Evolutionary conservation across 2,888 invertebrate genomes (phyloP).

Genomic region (Agonopterix subpropinquella): DNA sequence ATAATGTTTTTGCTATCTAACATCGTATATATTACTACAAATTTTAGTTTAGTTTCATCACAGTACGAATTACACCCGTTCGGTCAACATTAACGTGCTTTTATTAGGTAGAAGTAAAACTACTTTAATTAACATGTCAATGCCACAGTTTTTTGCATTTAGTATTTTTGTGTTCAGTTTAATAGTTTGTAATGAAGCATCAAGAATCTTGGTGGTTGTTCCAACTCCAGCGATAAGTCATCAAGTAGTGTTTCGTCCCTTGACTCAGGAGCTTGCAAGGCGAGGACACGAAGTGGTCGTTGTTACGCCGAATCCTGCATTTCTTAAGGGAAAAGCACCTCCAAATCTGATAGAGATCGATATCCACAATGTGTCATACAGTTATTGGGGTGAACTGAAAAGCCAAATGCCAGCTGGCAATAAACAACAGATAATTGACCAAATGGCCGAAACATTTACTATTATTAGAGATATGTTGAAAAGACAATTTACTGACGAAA

Average conservation of each 20-base stretch:
- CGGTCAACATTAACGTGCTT: background rate
- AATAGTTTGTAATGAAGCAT: constrained; percentile 12
- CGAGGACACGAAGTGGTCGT: constrained; percentile 60
- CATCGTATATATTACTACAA: background rate
- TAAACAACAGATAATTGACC: background rate
- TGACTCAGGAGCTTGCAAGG: constrained; percentile 47
- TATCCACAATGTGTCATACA: constrained; percentile 35
- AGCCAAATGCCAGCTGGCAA: background rate
- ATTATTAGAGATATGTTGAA: background rate
- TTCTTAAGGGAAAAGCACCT: constrained; percentile 26
- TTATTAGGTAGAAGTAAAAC: background rate
- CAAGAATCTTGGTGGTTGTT: constrained; percentile 32
- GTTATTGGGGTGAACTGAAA: constrained; percentile 9
- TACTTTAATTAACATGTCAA: background rate
- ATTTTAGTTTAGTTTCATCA: background rate
- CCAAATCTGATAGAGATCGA: constrained; percentile 57
- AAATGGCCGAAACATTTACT: background rate
- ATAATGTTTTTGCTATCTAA: background rate
- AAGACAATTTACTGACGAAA: background rate
- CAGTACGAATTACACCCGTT: no score
- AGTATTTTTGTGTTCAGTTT: background rate
- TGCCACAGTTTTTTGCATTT: background rate
- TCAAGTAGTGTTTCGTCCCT: constrained; percentile 48
- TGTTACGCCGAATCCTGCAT: constrained; percentile 52
- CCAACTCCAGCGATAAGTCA: constrained; percentile 60